phyloP scores from a whole-genome alignment of 2,888 invertebrate species.

The Mythimna albipuncta region DNA sequence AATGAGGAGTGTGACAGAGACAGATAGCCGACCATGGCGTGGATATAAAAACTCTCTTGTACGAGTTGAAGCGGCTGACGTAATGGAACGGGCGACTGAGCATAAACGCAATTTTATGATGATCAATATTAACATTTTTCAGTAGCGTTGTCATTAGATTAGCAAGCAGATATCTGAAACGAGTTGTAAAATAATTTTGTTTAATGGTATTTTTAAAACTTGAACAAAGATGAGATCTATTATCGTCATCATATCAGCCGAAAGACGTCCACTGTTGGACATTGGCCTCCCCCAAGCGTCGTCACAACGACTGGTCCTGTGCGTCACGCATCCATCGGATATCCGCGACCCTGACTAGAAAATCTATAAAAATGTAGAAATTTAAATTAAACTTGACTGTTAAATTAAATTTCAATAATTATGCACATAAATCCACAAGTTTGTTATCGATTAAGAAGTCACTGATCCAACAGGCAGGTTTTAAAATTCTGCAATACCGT shows the following conservation, averaged over 20 bases:
- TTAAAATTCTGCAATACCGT: not conserved
- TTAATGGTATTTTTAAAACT: no score
- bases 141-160: conserved; percentile 51
- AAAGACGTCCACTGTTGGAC: no score
- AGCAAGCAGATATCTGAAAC: conserved; percentile 42
- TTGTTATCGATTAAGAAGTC: conserved; percentile 13
- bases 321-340: no score
- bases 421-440: not conserved
- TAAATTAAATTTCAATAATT: not conserved
- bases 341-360: not conserved
- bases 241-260: no score
- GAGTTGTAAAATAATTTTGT: conserved; percentile 22
- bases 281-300: no score
- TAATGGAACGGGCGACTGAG: conserved; percentile 69
- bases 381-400: not conserved
- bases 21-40: conserved; percentile 74
- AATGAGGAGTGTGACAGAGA: conserved; percentile 78
- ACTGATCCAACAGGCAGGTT: not conserved
- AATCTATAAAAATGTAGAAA: not conserved
- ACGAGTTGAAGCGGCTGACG: conserved; percentile 77
- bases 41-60: conserved; percentile 80
- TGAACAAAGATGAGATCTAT: no score
- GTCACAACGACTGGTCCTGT: no score
- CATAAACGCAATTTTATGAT: conserved; percentile 80
- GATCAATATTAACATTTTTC: conserved; percentile 71